A percentile compares a stretch with the other conserved stretches of the same genome.
These are phyloP conservation scores for Drosophila lini DNA, from an alignment of 1,140 invertebrate genomes.

Conservation along the genomic window DNA sequence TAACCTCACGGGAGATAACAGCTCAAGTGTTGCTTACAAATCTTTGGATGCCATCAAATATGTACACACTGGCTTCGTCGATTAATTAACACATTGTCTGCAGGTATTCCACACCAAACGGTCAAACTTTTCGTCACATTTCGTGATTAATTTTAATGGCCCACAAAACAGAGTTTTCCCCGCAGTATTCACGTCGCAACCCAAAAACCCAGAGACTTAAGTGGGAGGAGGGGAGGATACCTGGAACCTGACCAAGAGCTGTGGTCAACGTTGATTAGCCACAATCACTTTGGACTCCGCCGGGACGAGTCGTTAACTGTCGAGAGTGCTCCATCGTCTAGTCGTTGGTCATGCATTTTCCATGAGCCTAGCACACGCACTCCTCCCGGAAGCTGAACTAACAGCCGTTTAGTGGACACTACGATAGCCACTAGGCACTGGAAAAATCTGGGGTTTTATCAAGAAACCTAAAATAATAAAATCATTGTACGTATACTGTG, in stretches of 20 bases:
- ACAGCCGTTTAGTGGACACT: constrained; percentile 76
- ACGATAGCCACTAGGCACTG: constrained; percentile 10
- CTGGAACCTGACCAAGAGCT: constrained; percentile 31
- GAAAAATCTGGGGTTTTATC: not conserved
- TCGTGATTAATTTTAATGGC: constrained; percentile 76
- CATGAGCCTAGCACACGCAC: constrained; percentile 57
- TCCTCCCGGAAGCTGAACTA: constrained; percentile 49
- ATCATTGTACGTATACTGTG: not conserved
- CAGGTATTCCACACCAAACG: constrained; percentile 30
- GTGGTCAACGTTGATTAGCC: constrained; percentile 71
- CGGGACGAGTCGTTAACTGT: constrained; percentile 74
- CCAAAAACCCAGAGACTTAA: not conserved
- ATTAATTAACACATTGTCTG: constrained; percentile 67
- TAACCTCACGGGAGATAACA: not conserved
- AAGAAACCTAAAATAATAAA: not conserved
- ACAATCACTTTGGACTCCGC: constrained; percentile 71
- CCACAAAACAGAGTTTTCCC: constrained; percentile 51
- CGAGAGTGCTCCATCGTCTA: constrained; percentile 63
- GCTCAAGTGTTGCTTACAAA: constrained; percentile 59
- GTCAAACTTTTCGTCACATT: constrained; percentile 73
- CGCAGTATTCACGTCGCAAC: constrained; percentile 5
- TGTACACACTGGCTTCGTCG: constrained; percentile 41
- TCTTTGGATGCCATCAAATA: constrained; percentile 63
- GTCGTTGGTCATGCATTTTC: constrained; percentile 72
- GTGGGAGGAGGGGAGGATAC: constrained; percentile 7